Conservation (phyloP, 2,113 vertebrate species). For the Sigmodon hispidus region DNA sequence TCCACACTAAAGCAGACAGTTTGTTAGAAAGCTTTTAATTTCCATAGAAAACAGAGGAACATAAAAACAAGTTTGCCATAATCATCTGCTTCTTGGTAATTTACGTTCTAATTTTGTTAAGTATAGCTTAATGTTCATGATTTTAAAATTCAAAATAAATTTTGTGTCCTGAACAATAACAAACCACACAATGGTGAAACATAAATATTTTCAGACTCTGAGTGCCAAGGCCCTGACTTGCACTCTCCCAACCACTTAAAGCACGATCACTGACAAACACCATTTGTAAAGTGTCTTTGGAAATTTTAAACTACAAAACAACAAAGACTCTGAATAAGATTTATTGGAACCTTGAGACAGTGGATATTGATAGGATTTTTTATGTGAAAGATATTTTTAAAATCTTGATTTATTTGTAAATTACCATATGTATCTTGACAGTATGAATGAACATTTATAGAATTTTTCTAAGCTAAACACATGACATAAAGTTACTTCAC, state of each 20-base stretch:
- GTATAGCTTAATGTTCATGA: background rate
- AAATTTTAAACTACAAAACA: background rate
- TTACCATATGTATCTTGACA: background rate
- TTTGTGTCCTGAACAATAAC: slow-evolving; percentile 1
- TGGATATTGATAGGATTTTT: background rate
- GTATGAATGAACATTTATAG: background rate
- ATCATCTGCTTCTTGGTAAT: background rate
- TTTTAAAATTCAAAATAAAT: slow-evolving; percentile 32
- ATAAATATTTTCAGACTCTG: slow-evolving; percentile 20
- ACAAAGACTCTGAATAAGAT: background rate
- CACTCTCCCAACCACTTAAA: background rate
- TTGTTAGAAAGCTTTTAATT: slow-evolving; percentile 27
- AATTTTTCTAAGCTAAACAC: background rate
- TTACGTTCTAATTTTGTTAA: background rate
- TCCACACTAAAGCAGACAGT: background rate
- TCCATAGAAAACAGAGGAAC: slow-evolving; percentile 31
- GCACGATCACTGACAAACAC: background rate
- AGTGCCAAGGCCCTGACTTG: background rate
- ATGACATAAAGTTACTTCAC: background rate
- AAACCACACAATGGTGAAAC: background rate
- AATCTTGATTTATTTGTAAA: background rate
- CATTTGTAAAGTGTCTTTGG: background rate
- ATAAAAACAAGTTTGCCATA: background rate
- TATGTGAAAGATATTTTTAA: background rate
- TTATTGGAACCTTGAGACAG: background rate